Conservation (phyloP, 2,113 vertebrate genomes). For the Melospiza georgiana region DNA sequence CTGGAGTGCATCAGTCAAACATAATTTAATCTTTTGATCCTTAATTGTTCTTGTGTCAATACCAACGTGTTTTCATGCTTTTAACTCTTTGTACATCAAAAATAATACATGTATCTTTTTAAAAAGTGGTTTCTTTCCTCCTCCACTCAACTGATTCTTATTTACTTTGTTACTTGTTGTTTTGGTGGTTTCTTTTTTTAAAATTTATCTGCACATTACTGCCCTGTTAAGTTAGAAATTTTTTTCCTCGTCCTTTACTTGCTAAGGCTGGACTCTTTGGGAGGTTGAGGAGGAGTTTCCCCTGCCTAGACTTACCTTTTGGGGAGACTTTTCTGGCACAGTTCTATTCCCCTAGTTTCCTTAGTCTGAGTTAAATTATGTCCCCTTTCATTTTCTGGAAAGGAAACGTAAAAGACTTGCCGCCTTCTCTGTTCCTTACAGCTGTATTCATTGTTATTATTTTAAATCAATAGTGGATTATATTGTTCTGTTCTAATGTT, state of each 20-base stretch:
- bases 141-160: neutral
- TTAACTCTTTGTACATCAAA: neutral
- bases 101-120: neutral
- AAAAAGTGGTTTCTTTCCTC: neutral
- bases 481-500: neutral
- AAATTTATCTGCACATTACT: neutral
- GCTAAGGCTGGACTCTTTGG: neutral
- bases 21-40: neutral
- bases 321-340: neutral
- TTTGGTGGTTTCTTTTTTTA: neutral
- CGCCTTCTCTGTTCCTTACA: neutral
- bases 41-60: neutral
- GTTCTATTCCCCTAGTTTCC: accelerated
- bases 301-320: neutral
- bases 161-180: neutral
- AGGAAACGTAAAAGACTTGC: accelerated
- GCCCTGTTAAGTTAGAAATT: neutral
- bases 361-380: neutral
- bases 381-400: neutral
- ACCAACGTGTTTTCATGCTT: neutral
- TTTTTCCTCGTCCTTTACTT: neutral
- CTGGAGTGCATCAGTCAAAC: neutral
- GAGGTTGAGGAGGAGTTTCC: neutral
- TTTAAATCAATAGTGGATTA: neutral
- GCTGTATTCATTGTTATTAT: neutral